Percentiles rank a stretch among this genome's conserved stretches.
Evolutionary conservation across 2,113 vertebrate species (phyloP).

Genomic region (Crypturellus undulatus): DNA sequence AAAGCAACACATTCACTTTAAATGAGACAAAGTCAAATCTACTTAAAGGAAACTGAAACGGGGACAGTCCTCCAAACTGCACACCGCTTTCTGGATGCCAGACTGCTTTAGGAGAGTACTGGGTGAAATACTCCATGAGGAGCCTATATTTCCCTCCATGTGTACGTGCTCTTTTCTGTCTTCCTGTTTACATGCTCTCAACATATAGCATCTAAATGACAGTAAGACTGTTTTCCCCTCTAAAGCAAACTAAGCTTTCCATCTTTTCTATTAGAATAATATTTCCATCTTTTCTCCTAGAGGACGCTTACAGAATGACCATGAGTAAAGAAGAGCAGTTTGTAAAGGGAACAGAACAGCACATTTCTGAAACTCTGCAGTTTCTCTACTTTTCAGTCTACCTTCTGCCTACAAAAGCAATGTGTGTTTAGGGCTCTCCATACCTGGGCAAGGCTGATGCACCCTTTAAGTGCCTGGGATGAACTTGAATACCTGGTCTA

Average conservation of each 20-base stretch:
- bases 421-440: background rate
- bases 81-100: background rate
- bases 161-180: background rate
- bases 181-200: background rate
- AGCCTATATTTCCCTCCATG: background rate
- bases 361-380: background rate
- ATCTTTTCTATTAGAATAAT: background rate
- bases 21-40: conserved; percentile 77
- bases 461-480: background rate
- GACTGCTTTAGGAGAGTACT: background rate
- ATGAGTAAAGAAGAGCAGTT: background rate
- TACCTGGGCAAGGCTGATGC: background rate
- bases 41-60: conserved; percentile 47
- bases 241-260: background rate
- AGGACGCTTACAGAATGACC: background rate
- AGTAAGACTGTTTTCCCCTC: background rate
- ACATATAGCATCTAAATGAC: background rate
- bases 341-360: background rate
- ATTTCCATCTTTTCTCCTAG: background rate
- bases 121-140: background rate
- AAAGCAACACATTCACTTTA: conserved; percentile 73
- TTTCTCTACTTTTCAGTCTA: background rate
- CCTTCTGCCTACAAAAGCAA: background rate
- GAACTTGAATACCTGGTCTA: background rate
- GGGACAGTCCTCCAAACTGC: background rate